Conservation (phyloP, 1,140 invertebrate genomes). For the Pseudomyrmex dendroicus region DNA sequence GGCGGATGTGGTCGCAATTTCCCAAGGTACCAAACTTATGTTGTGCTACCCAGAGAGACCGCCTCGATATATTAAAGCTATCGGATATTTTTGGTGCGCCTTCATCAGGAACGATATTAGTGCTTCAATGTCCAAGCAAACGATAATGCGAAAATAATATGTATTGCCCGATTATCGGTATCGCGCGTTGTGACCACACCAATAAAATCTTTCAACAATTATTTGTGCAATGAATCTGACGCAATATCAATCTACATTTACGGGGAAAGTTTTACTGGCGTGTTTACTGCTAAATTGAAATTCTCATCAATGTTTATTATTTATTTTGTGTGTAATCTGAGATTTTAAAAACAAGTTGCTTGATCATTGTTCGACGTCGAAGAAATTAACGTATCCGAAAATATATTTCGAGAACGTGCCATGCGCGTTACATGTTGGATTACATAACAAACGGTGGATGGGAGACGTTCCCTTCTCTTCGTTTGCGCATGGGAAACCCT, state of each 20-base stretch:
- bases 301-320: too few species aligned
- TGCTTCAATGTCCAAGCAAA: not conserved
- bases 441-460: slow-evolving; percentile 46
- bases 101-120: slow-evolving; percentile 35
- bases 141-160: not conserved
- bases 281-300: too few species aligned
- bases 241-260: too few species aligned
- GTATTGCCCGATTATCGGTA: too few species aligned
- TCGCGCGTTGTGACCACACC: not conserved
- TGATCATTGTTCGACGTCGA: not conserved
- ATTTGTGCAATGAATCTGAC: not conserved
- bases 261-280: too few species aligned
- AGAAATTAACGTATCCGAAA: slow-evolving; percentile 6
- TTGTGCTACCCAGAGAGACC: slow-evolving; percentile 64
- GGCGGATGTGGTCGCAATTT: slow-evolving; percentile 78
- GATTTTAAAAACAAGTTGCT: not conserved
- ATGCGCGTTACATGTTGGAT: slow-evolving; percentile 13
- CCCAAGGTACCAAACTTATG: slow-evolving; percentile 70
- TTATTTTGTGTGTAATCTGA: not conserved
- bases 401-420: slow-evolving; percentile 20
- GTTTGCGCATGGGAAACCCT: not conserved
- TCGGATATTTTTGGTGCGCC: slow-evolving; percentile 74
- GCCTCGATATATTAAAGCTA: slow-evolving; percentile 69
- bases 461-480: slow-evolving; percentile 18
- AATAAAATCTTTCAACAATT: not conserved